These are phyloP conservation scores for Drosophila guanche DNA, from an alignment of 1,140 invertebrate genomes.

Conservation along the genomic window DNA sequence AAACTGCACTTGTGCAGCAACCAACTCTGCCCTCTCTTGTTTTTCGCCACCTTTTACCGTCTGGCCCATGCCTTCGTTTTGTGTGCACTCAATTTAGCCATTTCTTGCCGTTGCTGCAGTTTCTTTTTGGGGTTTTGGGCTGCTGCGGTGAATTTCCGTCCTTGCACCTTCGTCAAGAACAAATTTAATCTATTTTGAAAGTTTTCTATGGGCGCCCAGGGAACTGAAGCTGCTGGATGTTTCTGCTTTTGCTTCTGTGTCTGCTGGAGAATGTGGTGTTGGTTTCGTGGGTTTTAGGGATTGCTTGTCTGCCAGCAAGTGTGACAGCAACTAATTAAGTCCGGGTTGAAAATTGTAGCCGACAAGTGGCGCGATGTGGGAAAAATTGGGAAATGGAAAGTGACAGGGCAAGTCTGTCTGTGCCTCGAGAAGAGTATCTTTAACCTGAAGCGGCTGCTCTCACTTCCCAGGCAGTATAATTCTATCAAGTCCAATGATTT, in stretches of 20 bases:
- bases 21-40: neutral
- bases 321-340: constrained; percentile 61
- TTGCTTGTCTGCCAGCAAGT: constrained; percentile 40
- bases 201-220: constrained; percentile 53
- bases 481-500: constrained; percentile 9
- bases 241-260: constrained; percentile 9
- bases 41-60: neutral
- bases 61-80: constrained; percentile 11
- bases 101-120: constrained; percentile 54
- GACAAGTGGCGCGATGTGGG: constrained; percentile 28
- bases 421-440: constrained; percentile 1
- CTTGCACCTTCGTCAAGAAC: constrained; percentile 13
- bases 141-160: constrained; percentile 12
- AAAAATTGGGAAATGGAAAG: constrained; percentile 7
- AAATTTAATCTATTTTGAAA: constrained; percentile 68
- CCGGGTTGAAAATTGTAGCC: constrained; percentile 44
- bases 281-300: constrained; percentile 11
- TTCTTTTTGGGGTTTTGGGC: constrained; percentile 32
- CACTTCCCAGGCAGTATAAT: neutral
- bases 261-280: constrained; percentile 4
- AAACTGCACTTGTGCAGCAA: constrained; percentile 63
- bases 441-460: neutral
- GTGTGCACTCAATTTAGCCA: constrained; percentile 68
- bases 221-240: constrained; percentile 34
- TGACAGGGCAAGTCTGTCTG: constrained; percentile 18